Conservation (phyloP, 2,888 invertebrate species). For the Drosophila histrio region DNA sequence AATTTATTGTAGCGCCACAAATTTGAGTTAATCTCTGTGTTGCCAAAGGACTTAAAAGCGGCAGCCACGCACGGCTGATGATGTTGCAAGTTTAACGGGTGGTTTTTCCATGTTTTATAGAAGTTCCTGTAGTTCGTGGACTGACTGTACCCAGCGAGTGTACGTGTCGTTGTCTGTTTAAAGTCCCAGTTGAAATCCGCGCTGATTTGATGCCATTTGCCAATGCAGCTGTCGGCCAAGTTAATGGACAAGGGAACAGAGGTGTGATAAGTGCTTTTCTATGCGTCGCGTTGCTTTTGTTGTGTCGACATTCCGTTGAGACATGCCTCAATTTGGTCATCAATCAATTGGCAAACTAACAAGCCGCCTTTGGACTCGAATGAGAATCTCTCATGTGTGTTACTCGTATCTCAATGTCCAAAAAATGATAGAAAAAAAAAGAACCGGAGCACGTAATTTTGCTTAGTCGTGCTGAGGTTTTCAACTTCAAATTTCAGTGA, state of each 20-base stretch:
- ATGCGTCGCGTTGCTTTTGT: constrained; percentile 38
- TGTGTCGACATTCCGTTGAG: constrained; percentile 43
- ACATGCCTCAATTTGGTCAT: constrained; percentile 65
- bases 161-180: constrained; percentile 42
- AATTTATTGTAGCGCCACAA: constrained; percentile 81
- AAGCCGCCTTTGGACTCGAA: constrained; percentile 46
- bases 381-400: constrained; percentile 17
- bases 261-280: constrained; percentile 71
- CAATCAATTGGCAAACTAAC: constrained; percentile 75
- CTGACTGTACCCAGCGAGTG: constrained; percentile 37
- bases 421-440: constrained; percentile 3
- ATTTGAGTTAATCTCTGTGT: constrained; percentile 74
- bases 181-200: constrained; percentile 53
- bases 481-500: constrained; percentile 39
- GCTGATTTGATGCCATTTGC: constrained; percentile 51
- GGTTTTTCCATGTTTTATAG: constrained; percentile 14
- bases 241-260: constrained; percentile 31
- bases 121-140: not conserved
- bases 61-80: constrained; percentile 45
- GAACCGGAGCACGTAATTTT: constrained; percentile 77
- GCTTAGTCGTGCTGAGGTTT: constrained; percentile 67
- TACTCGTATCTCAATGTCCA: constrained; percentile 23
- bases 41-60: constrained; percentile 58
- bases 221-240: constrained; percentile 15
- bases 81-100: constrained; percentile 43